Evolutionary conservation across 2,888 invertebrate species (phyloP).

Genomic region (Sinhomidia bicolor): DNA sequence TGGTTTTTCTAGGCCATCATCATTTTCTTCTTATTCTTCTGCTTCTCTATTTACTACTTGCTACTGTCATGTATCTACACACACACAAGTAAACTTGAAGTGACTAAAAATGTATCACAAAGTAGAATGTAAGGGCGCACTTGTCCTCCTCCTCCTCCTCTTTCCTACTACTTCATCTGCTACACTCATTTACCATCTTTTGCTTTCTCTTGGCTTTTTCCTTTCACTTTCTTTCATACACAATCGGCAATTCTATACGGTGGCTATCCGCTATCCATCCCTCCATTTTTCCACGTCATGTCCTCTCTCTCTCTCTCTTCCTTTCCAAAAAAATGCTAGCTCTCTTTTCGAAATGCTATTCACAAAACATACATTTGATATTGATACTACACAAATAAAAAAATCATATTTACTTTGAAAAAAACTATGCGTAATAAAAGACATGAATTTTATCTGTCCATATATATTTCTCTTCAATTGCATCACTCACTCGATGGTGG

Average conservation of each 20-base stretch:
- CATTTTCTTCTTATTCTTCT: conserved; percentile 39
- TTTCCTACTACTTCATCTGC: conserved; percentile 27
- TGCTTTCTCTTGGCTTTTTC: conserved; percentile 21
- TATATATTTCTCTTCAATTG: neutral
- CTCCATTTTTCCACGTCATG: conserved; percentile 1
- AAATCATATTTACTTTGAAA: conserved; percentile 5
- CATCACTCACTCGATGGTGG: neutral
- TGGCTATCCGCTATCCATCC: conserved; percentile 46
- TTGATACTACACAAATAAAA: neutral
- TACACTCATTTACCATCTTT: conserved; percentile 36
- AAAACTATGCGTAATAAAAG: neutral
- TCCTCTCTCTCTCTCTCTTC: neutral
- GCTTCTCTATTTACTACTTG: neutral
- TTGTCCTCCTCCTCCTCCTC: conserved; percentile 32
- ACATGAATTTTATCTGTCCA: neutral
- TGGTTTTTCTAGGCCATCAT: conserved; percentile 48
- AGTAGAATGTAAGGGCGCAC: conserved; percentile 37
- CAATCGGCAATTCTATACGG: conserved; percentile 1
- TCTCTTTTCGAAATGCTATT: neutral
- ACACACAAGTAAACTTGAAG: conserved; percentile 49
- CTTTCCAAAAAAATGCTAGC: conserved; percentile 27
- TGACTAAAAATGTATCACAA: conserved; percentile 50
- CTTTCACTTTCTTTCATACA: neutral
- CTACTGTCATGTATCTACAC: conserved; percentile 20
- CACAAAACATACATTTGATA: neutral